A percentile compares a stretch with the other conserved stretches of the same genome.
Evolutionary conservation across 2,888 invertebrate genomes (phyloP).

Genomic region (Tanytarsus gracilentus): DNA sequence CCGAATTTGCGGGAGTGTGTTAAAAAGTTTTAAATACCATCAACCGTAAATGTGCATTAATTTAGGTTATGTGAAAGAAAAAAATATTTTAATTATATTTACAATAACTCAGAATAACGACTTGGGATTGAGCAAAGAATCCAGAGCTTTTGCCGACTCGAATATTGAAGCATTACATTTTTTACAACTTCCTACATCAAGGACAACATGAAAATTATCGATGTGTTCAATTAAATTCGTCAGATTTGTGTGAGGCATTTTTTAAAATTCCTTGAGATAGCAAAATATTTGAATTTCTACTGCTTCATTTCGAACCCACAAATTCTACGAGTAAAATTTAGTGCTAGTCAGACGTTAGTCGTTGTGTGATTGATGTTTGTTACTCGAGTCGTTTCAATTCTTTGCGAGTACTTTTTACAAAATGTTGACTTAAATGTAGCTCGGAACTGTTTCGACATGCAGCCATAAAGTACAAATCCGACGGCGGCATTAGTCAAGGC

Average conservation of each 20-base stretch:
- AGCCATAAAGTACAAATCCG: conserved; percentile 87
- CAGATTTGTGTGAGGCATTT: no score
- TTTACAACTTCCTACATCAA: no score
- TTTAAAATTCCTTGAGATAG: no score
- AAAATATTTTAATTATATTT: no score
- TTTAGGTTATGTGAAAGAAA: no score
- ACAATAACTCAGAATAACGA: no score
- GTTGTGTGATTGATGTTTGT: conserved; percentile 40
- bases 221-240: no score
- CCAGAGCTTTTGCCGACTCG: no score
- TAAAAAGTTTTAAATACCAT: not conserved
- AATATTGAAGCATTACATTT: no score
- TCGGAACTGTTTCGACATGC: conserved; percentile 90
- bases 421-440: conserved; percentile 61
- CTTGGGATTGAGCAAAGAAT: no score
- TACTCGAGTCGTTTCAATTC: conserved; percentile 40
- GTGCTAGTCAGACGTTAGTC: conserved; percentile 38
- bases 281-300: no score
- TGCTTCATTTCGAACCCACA: not conserved
- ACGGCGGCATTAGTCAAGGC: conserved; percentile 86
- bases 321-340: not conserved
- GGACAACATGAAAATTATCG: no score
- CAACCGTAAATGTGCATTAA: not conserved
- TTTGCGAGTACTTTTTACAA: conserved; percentile 56
- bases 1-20: not conserved